phyloP scores from a whole-genome alignment of 2,113 vertebrate genomes.

The Eudorcas thomsonii region DNA sequence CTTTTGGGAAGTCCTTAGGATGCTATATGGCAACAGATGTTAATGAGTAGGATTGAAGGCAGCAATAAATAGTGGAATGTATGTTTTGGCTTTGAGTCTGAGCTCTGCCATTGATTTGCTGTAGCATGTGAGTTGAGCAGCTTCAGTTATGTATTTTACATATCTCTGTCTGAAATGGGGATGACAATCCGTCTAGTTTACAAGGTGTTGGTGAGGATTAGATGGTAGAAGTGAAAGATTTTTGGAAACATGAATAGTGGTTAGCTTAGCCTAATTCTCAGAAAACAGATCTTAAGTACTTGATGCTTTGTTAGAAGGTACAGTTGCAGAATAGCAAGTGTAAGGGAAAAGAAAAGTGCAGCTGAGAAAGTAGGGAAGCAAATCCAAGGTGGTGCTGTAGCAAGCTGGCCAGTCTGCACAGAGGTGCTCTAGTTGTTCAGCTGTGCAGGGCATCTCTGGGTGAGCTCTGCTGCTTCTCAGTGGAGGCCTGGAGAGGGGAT shows the following conservation, averaged over 20 bases:
- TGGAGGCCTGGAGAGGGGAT: background rate
- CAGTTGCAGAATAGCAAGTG: background rate
- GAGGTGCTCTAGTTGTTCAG: background rate
- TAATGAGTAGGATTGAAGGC: background rate
- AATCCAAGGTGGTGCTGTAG: background rate
- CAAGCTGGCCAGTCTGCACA: background rate
- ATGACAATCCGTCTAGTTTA: constrained; percentile 30
- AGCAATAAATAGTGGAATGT: background rate
- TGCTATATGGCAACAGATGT: background rate
- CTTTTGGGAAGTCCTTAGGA: background rate
- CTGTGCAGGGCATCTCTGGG: background rate
- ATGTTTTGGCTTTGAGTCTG: background rate
- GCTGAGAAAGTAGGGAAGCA: background rate
- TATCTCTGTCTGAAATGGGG: background rate
- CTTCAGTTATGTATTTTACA: background rate
- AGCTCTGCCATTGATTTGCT: background rate
- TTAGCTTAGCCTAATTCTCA: constrained; percentile 18
- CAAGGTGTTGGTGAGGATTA: constrained; percentile 40
- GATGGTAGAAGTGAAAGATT: constrained; percentile 48
- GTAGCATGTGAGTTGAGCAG: background rate
- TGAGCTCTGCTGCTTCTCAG: background rate
- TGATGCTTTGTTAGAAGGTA: background rate
- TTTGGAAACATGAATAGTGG: constrained; percentile 19
- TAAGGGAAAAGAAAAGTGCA: background rate
- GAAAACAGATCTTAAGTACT: constrained; percentile 32